Conservation (phyloP, 35 echinoderm and acorn worm genomes). For the Anneissia japonica region DNA sequence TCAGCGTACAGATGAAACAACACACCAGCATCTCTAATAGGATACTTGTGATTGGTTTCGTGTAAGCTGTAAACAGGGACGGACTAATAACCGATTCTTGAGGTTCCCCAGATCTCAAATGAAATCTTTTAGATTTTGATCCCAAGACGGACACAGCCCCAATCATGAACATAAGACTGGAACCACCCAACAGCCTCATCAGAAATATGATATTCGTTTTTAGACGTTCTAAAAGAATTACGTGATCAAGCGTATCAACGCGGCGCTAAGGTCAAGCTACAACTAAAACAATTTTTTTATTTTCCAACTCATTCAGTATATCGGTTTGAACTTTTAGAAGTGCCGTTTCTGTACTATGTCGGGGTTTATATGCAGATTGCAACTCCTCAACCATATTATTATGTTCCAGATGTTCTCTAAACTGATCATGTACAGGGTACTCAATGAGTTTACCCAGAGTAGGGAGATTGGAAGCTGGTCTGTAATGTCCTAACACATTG, state of each 20-base stretch:
- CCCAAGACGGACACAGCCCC: neutral
- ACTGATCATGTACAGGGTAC: too few species aligned
- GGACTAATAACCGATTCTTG: neutral
- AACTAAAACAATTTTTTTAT: too few species aligned
- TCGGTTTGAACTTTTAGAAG: neutral
- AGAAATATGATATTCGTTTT: neutral
- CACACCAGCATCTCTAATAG: neutral
- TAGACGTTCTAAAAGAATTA: neutral
- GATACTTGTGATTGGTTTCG: neutral
- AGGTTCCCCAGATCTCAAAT: neutral
- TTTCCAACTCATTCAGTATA: neutral
- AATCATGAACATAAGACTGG: neutral
- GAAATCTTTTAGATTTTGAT: neutral
- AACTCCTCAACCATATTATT: too few species aligned
- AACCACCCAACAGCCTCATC: neutral
- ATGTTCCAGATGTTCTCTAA: too few species aligned
- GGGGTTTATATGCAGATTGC: too few species aligned
- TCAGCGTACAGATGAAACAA: neutral
- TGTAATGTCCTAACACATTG: too few species aligned
- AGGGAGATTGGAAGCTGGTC: too few species aligned
- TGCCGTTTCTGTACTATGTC: too few species aligned
- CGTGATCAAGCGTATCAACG: too few species aligned
- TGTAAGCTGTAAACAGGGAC: neutral
- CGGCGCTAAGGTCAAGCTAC: too few species aligned
- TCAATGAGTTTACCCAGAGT: too few species aligned